Base-by-base conservation (phyloP, 2,888 invertebrate species). In the Nemapogon koenigi region DNA sequence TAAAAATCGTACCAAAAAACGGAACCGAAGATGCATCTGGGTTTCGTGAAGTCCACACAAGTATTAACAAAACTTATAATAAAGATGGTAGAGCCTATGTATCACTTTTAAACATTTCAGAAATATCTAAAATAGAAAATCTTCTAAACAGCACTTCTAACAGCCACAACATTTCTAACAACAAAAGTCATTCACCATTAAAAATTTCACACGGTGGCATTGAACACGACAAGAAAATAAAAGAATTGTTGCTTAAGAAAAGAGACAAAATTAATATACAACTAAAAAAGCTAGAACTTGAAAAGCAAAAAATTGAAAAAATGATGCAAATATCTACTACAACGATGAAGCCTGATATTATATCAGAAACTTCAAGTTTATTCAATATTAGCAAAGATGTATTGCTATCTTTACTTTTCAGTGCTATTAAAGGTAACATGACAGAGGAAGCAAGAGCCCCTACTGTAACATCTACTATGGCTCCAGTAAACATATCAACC, bases 11-110 rank as follows among this genome's bases (percentile, higher is more conserved):
- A 4, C 75, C 76, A 0, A 70, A 67, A 53, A 69, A 68, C 36
- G 33, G 39, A 1, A 51, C 61, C 1, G 49, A 51, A 0, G 27
- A 55, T 1, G 49, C 57, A 39, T 47, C 61, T 6, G 66, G 66
- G 0, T 72, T 64, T 28, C 75, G 72, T 53, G 72, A 73, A 62
- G 46, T 70, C 22, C 69, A 68, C 30, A 69, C 73, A 2, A 64
- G 59, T 42, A 71, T 75, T 2, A 73, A 75, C 40, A 73, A 73
- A 47, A 70, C 62, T 29, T 70, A 55, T 35, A 65, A 69, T 36
- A 65, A 59, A 46, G 58, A 70, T 41, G 76, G 75, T 1, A 18
- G 70, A 1, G 33, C 57, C 1, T 70, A 62, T 46, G 62, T 62
- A 10, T 67, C 72, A 1, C 45, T 66, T 30, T 58, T 73, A 0